Conservation (phyloP, 2,888 invertebrate species). For the Arctia plantaginis region DNA sequence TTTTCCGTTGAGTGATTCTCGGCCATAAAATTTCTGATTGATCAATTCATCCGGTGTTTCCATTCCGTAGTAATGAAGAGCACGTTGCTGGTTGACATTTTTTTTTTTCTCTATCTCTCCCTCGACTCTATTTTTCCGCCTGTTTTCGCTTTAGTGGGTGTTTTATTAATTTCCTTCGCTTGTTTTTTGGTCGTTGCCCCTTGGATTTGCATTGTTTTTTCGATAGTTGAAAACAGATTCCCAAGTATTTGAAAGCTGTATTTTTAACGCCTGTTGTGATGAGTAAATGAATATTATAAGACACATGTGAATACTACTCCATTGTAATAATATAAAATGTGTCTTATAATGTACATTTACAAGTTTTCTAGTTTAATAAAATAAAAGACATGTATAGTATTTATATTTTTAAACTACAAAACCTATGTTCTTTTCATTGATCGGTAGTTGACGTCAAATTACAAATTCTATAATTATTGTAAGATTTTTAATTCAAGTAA, state of each 20-base stretch:
- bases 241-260: constrained; percentile 43
- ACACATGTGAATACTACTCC: too few relatives aligned
- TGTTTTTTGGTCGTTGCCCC: constrained; percentile 58
- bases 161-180: constrained; percentile 80
- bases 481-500: not conserved
- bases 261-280: not conserved
- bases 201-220: constrained; percentile 54
- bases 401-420: not conserved
- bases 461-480: not conserved
- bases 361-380: too few relatives aligned
- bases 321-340: not conserved
- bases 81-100: constrained; percentile 78
- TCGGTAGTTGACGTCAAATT: not conserved
- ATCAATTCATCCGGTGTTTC: constrained; percentile 85
- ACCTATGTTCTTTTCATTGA: not conserved
- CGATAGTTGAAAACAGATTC: constrained; percentile 75
- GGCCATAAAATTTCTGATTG: constrained; percentile 86
- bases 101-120: constrained; percentile 55
- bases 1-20: constrained; percentile 86
- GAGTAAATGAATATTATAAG: not conserved
- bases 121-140: constrained; percentile 81
- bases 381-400: too few relatives aligned
- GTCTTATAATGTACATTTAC: too few relatives aligned
- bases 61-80: constrained; percentile 83
- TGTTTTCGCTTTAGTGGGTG: constrained; percentile 83